Base-by-base conservation (phyloP, 2,888 invertebrate species). In the Agrilus cyanescens region DNA sequence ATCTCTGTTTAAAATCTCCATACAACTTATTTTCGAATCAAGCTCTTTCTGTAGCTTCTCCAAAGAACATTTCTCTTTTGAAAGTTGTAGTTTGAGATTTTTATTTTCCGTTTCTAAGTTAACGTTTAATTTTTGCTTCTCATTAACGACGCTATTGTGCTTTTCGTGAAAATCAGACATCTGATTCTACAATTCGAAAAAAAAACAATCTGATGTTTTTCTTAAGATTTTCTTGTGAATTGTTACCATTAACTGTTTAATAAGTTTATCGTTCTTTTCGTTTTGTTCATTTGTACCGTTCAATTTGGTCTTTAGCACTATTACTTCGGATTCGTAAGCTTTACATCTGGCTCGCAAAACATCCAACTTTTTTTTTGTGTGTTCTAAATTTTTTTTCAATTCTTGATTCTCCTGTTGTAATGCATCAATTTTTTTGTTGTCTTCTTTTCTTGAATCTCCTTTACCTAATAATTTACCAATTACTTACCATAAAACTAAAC, bases 321-420 rank as follows among this genome's bases (percentile, higher is more conserved):
- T 66, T 12, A 73, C 60, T 46, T 86, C 85, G 43, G 74, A 75
- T 53, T 82, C 82, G 15, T 86, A 62, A 39, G 78, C 80, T 56
- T 75, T 76, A 44, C 78, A 75, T 51, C 86, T 73, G 25, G 82
- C 80, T 58, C 74, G 79, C 0, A 76, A 66, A 1, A 76, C 79
- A n/a, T 82, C 78, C 2, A 78, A 58, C 58, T 80, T 84, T 46
- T 69, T 76, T 51, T 75, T 80, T 5, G 74, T 59, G 1, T 76
- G 76, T 16, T 75, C 75, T 45, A 78, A 66, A 25, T 75, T 73
- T 3, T 63, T 58, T 57, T 75, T 78, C 0, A 79, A 54, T 0
- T 57, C 56, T 2, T 69, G 63, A 7, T 80, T 69, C 39, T 83
- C 78, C 54, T 74, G 76, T 50, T 74, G 71, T 2, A 79, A 65